Base-by-base conservation (phyloP, 2,113 vertebrate genomes). In the Colossoma macropomum region DNA sequence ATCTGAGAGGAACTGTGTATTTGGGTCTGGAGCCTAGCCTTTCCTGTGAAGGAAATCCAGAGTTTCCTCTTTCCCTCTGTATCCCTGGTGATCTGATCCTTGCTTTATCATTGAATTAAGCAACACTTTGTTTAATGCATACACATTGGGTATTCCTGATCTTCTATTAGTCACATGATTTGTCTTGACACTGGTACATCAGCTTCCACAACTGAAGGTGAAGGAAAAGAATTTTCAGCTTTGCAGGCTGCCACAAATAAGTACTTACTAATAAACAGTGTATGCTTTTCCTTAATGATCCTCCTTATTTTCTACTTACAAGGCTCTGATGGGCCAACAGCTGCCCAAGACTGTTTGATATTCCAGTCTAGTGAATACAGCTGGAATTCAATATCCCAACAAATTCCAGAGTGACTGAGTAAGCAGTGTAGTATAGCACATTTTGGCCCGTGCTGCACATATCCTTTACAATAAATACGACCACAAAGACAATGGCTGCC, bases 21-120 rank as follows among this genome's bases (percentile, higher is more conserved):
- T 52, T 52, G 50, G 16, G 28, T 32, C 62, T 4, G 16, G 28
- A 16, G 8, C 63, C 41, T 60, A 7, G 4, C 19, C 48, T 21
- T 75, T 82, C 62, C 60, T 56, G 30, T 82, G 41, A 41, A n/a
- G 73, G 48, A 82, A 76, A 65, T 69, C 68, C 73, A 41, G 25
- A 38, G 41, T 59, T 75, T 82, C 80, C 80, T 82, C 66, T 32
- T 62, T 75, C 66, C 17, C 25, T 15, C 12, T 19, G 28, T 32
- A 17, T 32, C 60, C 54, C 59, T 68, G 21, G 21, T 75, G 65
- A 52, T 52, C 15, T 2, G 17, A 52, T 17, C 17, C 50, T 52
- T 52, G 13, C 50, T 52, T 52, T 45, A 45, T 45, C 41, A 45
- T 45, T 11, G 10, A 45, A 45, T 45, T 6, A 45, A 45, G 41